Conservation (phyloP, 2,888 invertebrate species). For the Pammene fasciana region DNA sequence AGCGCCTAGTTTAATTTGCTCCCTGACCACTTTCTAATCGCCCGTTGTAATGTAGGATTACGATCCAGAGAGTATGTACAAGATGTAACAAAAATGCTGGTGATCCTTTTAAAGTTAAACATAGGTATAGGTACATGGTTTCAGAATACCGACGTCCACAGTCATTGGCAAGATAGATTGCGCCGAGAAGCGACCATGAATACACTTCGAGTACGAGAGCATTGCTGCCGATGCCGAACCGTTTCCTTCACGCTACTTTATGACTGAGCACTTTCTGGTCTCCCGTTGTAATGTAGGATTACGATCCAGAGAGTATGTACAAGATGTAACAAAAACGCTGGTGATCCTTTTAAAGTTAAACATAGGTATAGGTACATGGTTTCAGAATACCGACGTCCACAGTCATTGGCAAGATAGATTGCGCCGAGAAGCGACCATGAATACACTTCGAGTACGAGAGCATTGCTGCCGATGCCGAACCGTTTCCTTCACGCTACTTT, state of each 20-base stretch:
- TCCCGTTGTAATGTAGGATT: too few relatives aligned
- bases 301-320: too few relatives aligned
- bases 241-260: not conserved
- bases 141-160: conserved; percentile 20
- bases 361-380: too few relatives aligned
- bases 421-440: conserved; percentile 8
- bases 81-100: too few relatives aligned
- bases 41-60: too few relatives aligned
- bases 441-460: not conserved
- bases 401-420: conserved; percentile 27
- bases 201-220: not conserved
- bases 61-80: too few relatives aligned
- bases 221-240: not conserved
- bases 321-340: too few relatives aligned
- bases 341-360: too few relatives aligned
- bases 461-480: not conserved
- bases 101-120: too few relatives aligned
- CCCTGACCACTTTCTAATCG: too few relatives aligned
- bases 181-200: conserved; percentile 8
- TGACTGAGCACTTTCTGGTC: not conserved
- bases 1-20: too few relatives aligned
- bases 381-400: conserved; percentile 19
- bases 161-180: conserved; percentile 27
- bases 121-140: too few relatives aligned
- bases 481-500: not conserved